Percentiles rank a stretch among this genome's conserved stretches.
phyloP scores from a whole-genome alignment of 1,140 invertebrate genomes.

The Mizuhopecten yessoensis region DNA sequence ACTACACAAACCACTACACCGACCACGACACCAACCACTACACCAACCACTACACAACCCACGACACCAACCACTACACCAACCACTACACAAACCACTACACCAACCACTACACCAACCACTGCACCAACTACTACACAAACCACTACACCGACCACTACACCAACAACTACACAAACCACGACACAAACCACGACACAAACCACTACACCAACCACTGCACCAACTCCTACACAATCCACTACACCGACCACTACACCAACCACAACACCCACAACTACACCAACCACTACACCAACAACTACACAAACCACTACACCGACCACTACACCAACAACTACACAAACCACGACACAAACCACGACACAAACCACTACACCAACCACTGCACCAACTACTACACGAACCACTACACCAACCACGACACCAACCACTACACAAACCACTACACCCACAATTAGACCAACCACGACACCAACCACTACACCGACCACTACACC shows the following conservation, averaged over 20 bases:
- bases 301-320: not conserved
- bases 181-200: not conserved
- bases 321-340: not conserved
- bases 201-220: not conserved
- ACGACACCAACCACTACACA: not conserved
- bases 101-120: not conserved
- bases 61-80: not conserved
- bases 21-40: not conserved
- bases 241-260: not conserved
- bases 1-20: not conserved
- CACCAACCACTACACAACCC: not conserved
- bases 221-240: not conserved
- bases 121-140: not conserved
- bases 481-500: not conserved
- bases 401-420: not conserved
- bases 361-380: not conserved
- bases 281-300: not conserved
- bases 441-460: too few species aligned
- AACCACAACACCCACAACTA: not conserved
- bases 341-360: not conserved
- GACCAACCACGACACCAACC: not conserved
- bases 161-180: conserved; percentile 1
- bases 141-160: not conserved
- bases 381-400: not conserved
- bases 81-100: not conserved